Percentiles rank a stretch among this genome's conserved stretches.
Evolutionary conservation across 2,888 invertebrate species (phyloP).

Genomic region (Hirtodrosophila duncani): DNA sequence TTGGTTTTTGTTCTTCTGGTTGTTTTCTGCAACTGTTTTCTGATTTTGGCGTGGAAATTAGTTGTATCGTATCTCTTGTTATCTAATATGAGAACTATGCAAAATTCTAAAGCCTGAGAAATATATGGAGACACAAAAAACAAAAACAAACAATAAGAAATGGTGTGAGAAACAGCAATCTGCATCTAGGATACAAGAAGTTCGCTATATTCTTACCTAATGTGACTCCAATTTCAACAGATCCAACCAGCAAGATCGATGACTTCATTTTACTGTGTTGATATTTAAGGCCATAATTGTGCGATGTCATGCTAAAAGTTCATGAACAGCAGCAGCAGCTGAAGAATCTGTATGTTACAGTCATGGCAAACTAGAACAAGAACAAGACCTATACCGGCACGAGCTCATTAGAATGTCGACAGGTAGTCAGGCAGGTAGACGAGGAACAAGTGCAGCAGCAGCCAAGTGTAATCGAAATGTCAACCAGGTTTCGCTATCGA

Average conservation of each 20-base stretch:
- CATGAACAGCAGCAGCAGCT: conserved; percentile 42
- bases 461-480: conserved; percentile 37
- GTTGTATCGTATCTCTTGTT: conserved; percentile 30
- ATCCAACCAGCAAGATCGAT: too few relatives aligned
- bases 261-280: conserved; percentile 37
- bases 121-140: too few relatives aligned
- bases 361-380: conserved; percentile 45
- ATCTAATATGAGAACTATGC: conserved; percentile 18
- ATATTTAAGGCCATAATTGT: conserved; percentile 48
- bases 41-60: conserved; percentile 47
- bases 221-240: too few relatives aligned
- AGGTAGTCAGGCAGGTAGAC: conserved; percentile 30
- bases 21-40: conserved; percentile 1
- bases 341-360: conserved; percentile 2
- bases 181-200: conserved; percentile 1
- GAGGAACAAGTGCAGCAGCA: conserved; percentile 25
- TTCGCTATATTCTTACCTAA: not conserved
- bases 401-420: conserved; percentile 61
- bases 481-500: conserved; percentile 1
- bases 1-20: conserved; percentile 1
- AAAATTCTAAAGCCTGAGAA: conserved; percentile 31
- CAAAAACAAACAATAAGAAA: too few relatives aligned
- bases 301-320: conserved; percentile 44
- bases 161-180: conserved; percentile 18
- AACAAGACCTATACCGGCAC: conserved; percentile 9